Base-by-base conservation (phyloP, 92 coral and sea anemone genomes). In the Porites evermanni region DNA sequence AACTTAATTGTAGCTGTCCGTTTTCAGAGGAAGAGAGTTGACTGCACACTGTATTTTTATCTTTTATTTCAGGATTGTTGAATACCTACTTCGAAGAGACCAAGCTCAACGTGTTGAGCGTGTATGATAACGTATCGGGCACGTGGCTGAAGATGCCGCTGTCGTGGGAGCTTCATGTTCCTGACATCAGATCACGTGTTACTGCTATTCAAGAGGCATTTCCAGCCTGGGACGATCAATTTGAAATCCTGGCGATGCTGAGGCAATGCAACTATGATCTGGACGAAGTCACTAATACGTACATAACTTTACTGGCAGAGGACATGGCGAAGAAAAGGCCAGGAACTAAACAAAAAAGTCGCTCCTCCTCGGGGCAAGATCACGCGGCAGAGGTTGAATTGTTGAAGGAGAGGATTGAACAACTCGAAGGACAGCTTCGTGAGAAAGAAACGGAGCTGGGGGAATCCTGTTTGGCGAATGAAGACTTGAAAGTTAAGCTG, bases 131-230 rank as follows among this genome's bases (percentile, higher is more conserved):
- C 14, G 67, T 86, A 6, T 81, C 94, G 24, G 98, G 98, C n/a
- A 89, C 91, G 1, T 95, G 98, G 98, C 53, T 95, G 65, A 93
- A 95, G 29, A 79, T 95, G 77, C 98, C 98, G 0, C 44, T 95
- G 71, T 85, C 94, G 63, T 95, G 98, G 98, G 98, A 95, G 77
- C 84, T 93, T 74, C 72, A 83, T 74, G 83, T 92, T 3, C 88
- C 96, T 1, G 72, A 83, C 65, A 71, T 88, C 5, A 51, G 66
- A 64, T 53, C 86, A 32, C 68, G 84, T 21, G 78, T 95, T 21
- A 47, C 53, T 5, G 60, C 76, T 9, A 83, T 95, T 70, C 98
- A 95, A 54, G 91, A 93, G 18, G 82, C 93, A 7, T 70, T 89
- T 52, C 98, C 96, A 53, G 38, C 38, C 19, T 95, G 98, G 98